Base-by-base conservation (phyloP, 1,140 invertebrate species). In the Saccostrea cuccullata region DNA sequence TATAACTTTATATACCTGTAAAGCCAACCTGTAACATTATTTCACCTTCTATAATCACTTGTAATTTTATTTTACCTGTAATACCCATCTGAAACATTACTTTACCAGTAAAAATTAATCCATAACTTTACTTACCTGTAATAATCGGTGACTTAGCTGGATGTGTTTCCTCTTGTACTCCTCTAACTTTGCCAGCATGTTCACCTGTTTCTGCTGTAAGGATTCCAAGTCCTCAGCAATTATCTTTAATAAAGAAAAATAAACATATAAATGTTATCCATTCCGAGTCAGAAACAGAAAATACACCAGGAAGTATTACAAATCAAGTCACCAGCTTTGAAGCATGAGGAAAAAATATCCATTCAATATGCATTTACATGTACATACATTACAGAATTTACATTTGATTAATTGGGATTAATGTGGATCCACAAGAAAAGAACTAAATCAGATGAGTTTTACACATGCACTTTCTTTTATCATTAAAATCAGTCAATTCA, bases 171-270 rank as follows among this genome's bases (percentile, higher is more conserved):
- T 95, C 90, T 97, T 97, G 84, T 97, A 96, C 92, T 98, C 97
- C 73, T 96, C 96, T 56, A 98, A 95, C 92, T 97, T 96, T 4
- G 97, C 96, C 83, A 96, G 95, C 20, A 97, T 97, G 15, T 96
- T 96, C 1, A 96, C 96, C 91, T 97, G 97, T 88, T 96, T 96
- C 60, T 96, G 96, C 89, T 97, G 97, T 82, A 98, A 94, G 89
- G 97, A 96, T 20, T 96, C 96, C 77, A 99, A 96, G 90, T 97
- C 97, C 20, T 97, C 96, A 6, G 96, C 96, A 17, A 98, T 97
- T 85, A 95, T 92, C 94, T 95, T 86, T 40, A 90, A 86, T 55
- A 55, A 47, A 90, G 23, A 55, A 85, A 73, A 17, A 55, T 13
- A 84, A 12, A 11, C 6, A 47, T 47, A 47, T 47, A 47, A 47